A percentile compares a stretch with the other conserved stretches of the same genome.
Conservation (phyloP, 2,888 invertebrate species). For the Coelopa pilipes region DNA sequence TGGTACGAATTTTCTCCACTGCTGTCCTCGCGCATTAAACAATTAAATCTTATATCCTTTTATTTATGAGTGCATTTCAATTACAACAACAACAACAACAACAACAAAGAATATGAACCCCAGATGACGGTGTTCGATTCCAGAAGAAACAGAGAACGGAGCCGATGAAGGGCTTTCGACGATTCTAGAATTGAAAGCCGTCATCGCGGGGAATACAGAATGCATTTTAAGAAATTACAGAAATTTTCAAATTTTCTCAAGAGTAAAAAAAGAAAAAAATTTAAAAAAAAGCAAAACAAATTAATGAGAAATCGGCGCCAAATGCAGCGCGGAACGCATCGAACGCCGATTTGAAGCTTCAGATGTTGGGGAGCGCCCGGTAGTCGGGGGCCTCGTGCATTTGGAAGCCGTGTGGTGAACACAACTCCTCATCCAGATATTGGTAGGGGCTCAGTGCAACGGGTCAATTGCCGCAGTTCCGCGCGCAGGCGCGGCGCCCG, state of each 20-base stretch:
- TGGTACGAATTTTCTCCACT: slow-evolving; percentile 51
- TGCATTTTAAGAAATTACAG: neutral
- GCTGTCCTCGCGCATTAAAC: slow-evolving; percentile 41
- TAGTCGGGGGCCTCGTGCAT: no score
- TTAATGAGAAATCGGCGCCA: neutral
- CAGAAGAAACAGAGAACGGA: no score
- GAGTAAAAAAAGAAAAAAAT: neutral
- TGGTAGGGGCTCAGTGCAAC: slow-evolving; percentile 49
- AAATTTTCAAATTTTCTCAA: neutral
- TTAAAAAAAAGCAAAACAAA: no score
- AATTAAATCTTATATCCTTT: neutral
- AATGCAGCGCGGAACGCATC: slow-evolving; percentile 24
- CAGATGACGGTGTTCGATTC: no score
- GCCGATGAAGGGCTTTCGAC: no score
- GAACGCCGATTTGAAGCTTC: neutral
- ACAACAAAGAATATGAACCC: no score
- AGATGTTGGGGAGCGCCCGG: neutral
- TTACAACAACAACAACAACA: neutral
- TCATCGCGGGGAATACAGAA: neutral
- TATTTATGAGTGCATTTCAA: slow-evolving; percentile 9
- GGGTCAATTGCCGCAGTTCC: slow-evolving; percentile 37
- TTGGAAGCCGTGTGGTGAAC: no score
- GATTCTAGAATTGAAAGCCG: no score
- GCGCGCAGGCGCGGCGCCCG: slow-evolving; percentile 34
- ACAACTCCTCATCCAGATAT: slow-evolving; percentile 44